phyloP scores from a whole-genome alignment of 1,140 invertebrate genomes.

The Nephila pilipes region DNA sequence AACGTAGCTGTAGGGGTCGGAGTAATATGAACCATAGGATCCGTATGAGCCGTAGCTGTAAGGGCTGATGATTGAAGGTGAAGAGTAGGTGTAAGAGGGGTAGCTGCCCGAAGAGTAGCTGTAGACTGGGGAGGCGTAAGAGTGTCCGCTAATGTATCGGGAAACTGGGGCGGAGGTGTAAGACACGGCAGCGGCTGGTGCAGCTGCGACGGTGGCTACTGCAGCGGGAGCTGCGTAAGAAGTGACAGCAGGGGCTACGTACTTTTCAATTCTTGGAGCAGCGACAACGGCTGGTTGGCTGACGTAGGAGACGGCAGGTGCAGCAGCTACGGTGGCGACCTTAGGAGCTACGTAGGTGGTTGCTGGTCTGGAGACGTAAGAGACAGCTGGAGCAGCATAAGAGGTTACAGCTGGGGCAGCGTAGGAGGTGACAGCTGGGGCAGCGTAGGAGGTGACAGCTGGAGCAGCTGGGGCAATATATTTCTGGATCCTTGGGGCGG shows the following conservation, averaged over 20 bases:
- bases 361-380: not conserved
- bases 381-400: not conserved
- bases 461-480: slow-evolving; percentile 2
- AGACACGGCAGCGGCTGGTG: not conserved
- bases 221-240: not conserved
- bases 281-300: not conserved
- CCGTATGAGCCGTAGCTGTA: slow-evolving; percentile 44
- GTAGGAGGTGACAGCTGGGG: not conserved
- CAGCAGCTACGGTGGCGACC: not conserved
- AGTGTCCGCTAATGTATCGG: slow-evolving; percentile 19
- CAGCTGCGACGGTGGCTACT: not conserved
- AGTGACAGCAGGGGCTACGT: not conserved
- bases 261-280: not conserved
- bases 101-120: slow-evolving; percentile 9
- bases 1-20: slow-evolving; percentile 40
- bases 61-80: slow-evolving; percentile 1
- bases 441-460: not conserved
- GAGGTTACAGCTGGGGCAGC: not conserved
- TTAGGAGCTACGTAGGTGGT: slow-evolving; percentile 18
- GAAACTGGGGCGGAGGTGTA: slow-evolving; percentile 7
- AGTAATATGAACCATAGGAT: not conserved
- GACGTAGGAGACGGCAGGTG: not conserved
- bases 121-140: slow-evolving; percentile 9
- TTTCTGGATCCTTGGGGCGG: not conserved
- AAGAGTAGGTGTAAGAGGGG: slow-evolving; percentile 46